phyloP scores from a whole-genome alignment of 1,140 invertebrate species.

The Microplitis mediator region DNA sequence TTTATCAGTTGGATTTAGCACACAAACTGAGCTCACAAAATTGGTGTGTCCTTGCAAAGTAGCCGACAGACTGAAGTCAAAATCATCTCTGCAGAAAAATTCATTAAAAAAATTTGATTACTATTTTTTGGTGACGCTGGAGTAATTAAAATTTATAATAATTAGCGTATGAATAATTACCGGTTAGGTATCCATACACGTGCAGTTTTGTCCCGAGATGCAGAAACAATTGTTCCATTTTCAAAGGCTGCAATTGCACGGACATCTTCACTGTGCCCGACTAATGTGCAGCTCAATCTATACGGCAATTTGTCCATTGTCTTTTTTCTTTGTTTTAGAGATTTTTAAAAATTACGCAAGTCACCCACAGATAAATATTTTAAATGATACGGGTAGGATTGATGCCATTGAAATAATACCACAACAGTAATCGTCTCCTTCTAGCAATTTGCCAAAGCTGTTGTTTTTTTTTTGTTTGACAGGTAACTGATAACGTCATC shows the following conservation, averaged over 20 bases:
- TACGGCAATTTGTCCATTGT: conserved; percentile 58
- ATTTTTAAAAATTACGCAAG: conserved; percentile 19
- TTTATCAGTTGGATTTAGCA: conserved; percentile 70
- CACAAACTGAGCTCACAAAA: conserved; percentile 82
- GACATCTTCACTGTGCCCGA: conserved; percentile 85
- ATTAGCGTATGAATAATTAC: conserved; percentile 58
- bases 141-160: neutral
- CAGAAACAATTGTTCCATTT: conserved; percentile 78
- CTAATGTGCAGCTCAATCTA: conserved; percentile 77
- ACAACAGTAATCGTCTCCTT: too few relatives aligned
- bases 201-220: conserved; percentile 84
- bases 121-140: neutral
- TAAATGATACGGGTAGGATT: too few relatives aligned
- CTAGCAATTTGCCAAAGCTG: too few relatives aligned
- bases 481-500: too few relatives aligned
- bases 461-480: too few relatives aligned
- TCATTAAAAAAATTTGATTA: neutral
- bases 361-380: conserved; percentile 6
- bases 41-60: conserved; percentile 83
- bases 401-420: too few relatives aligned
- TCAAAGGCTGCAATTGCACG: conserved; percentile 72
- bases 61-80: conserved; percentile 67
- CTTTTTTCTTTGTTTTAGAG: neutral
- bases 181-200: conserved; percentile 82
- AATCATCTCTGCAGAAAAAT: conserved; percentile 59